These are phyloP conservation scores for Poecilia picta DNA, from an alignment of 2,797 vertebrate species.

Conservation along the genomic window DNA sequence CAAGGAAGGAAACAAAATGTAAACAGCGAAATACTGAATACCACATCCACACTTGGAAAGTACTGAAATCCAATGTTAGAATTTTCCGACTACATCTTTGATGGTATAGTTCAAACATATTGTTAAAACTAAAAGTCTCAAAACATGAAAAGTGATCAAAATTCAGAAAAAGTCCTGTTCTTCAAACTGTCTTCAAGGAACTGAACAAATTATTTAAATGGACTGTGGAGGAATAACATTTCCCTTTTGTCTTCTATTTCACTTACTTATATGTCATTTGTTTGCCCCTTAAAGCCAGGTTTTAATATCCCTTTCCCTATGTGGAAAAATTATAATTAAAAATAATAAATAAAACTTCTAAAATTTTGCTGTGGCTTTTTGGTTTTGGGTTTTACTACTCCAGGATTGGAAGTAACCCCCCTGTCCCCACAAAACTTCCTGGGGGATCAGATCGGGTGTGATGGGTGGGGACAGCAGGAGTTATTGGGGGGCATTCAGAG, in stretches of 20 bases:
- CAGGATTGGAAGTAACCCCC: background rate
- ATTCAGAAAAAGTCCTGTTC: background rate
- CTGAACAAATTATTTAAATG: background rate
- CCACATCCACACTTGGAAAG: too few species aligned
- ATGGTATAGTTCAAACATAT: background rate
- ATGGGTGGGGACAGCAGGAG: background rate
- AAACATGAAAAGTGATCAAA: background rate
- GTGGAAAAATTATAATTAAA: too few species aligned
- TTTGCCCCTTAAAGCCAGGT: background rate
- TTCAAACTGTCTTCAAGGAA: background rate
- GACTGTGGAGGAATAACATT: background rate
- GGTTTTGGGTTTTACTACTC: background rate
- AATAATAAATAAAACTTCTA: background rate
- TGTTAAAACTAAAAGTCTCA: background rate
- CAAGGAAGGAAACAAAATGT: background rate
- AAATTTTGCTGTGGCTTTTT: background rate
- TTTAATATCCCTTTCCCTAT: background rate
- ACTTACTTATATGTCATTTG: background rate
- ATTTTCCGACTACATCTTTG: background rate
- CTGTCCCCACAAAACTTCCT: background rate
- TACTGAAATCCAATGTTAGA: too few species aligned
- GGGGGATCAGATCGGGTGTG: background rate
- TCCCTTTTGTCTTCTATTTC: background rate
- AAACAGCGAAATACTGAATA: background rate
- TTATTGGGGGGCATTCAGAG: slow-evolving; percentile 38